Base-by-base conservation (phyloP, 2,113 vertebrate species). In the Terrapene triunguis region DNA sequence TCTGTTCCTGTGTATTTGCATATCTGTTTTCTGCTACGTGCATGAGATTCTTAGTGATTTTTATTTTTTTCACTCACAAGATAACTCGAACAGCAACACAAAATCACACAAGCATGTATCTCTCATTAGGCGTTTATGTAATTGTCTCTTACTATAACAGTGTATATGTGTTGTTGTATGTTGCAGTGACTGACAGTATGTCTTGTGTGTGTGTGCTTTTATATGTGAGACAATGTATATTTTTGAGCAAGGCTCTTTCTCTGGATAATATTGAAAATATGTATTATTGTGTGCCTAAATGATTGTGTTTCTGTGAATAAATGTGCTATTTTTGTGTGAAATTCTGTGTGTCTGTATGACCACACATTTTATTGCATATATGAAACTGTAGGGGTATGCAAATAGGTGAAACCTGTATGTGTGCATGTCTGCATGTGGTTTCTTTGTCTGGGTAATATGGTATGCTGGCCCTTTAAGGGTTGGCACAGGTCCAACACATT, bases 81-180 rank as follows among this genome's bases (percentile, higher is more conserved):
- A 6, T 51, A 0, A 11, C 12, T 54, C 0, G 0, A 51, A 25
- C 24, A 0, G 5, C 54, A 14, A 2, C 10, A 3, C 0, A 0
- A n/a, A 38, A 14, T 35, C 65, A 22, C 65, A 72, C 35, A 38
- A 38, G n/a, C 17, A n/a, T 69, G 65, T 38, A 21, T 22, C 65
- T 72, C 21, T 72, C 35, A 35, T n/a, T 69, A 54, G 53, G 7
- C 6, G 19, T 54, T 54, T 54, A 54, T 21, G 53, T 54, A 54
- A 54, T 21, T 54, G 53, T 54, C 53, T 54, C 53, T 54, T 54
- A 54, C 8, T 54, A 54, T 54, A 54, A 54, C 53, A 54, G 21
- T 54, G 53, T 22, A 22, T 54, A 21, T 54, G 21, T 54, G 53
- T 54, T 54, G 22, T 22, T 38, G 19, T 72, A 38, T 22, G n/a